These are phyloP conservation scores for Forpus xanthops DNA, from an alignment of 2,797 vertebrate species.

Conservation along the genomic window DNA sequence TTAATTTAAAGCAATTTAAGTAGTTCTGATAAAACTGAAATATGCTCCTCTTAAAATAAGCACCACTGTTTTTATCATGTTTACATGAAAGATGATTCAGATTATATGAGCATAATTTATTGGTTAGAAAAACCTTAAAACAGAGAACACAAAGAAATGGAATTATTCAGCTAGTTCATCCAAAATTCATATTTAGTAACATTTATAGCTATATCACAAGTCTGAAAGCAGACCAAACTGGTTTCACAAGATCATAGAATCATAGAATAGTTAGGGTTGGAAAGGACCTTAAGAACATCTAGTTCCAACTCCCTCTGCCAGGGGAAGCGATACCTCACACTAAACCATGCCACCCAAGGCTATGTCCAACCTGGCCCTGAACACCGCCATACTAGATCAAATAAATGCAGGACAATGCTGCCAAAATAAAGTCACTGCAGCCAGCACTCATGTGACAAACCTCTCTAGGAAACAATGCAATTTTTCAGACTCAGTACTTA, in stretches of 20 bases:
- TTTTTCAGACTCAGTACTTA: background rate
- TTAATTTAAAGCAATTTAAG: background rate
- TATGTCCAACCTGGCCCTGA: too few species aligned
- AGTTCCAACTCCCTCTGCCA: too few species aligned
- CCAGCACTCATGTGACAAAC: background rate
- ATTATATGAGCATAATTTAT: background rate
- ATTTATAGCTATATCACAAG: background rate
- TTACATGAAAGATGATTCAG: background rate
- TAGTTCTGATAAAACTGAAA: background rate
- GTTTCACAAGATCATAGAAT: rapidly evolving
- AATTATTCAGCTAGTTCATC: background rate
- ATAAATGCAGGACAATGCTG: background rate
- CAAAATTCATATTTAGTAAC: background rate
- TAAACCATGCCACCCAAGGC: too few species aligned
- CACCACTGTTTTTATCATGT: background rate
- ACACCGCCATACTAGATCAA: too few species aligned
- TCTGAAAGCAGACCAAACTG: background rate
- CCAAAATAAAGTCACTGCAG: background rate
- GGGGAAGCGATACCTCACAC: too few species aligned
- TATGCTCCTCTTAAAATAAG: background rate
- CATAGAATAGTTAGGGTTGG: too few species aligned
- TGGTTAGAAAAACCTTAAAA: background rate
- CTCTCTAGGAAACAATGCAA: background rate
- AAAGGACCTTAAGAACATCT: too few species aligned
- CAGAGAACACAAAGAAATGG: background rate